phyloP scores from a whole-genome alignment of 2,797 vertebrate species.

The Sebastes melanostomus region DNA sequence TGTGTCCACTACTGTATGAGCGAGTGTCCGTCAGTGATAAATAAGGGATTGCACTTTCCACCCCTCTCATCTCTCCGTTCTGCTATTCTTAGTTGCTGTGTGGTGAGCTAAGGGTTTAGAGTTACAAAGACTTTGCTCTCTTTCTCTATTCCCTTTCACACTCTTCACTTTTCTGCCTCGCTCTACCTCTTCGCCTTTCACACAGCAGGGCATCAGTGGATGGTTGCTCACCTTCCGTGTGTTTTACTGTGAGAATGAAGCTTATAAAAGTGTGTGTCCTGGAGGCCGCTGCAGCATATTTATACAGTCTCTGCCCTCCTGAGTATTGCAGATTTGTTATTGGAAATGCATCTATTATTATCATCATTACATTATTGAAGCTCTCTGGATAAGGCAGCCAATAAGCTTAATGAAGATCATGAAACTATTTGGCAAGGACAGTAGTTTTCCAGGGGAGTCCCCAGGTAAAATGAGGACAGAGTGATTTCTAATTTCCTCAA shows the following conservation, averaged over 20 bases:
- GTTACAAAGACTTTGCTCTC: conserved; percentile 73
- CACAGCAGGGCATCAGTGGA: conserved; percentile 5
- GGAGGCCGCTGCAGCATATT: background rate
- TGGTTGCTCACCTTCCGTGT: background rate
- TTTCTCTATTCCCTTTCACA: conserved; percentile 27
- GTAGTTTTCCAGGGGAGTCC: background rate
- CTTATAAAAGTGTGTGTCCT: background rate
- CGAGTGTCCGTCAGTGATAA: conserved; percentile 72
- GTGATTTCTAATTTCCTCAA: background rate
- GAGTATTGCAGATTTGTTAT: conserved; percentile 40
- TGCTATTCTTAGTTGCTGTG: conserved; percentile 70
- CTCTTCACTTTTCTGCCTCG: conserved; percentile 3
- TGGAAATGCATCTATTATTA: conserved; percentile 66
- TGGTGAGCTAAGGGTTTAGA: conserved; percentile 71
- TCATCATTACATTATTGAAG: conserved; percentile 23
- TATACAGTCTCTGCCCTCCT: background rate
- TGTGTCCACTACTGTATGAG: conserved; percentile 33
- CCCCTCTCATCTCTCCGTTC: conserved; percentile 49
- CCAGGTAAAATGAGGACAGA: background rate
- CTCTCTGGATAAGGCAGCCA: background rate
- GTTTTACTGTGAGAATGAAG: conserved; percentile 22
- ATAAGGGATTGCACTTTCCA: conserved; percentile 58
- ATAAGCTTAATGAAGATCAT: conserved; percentile 33
- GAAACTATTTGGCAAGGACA: conserved; percentile 24
- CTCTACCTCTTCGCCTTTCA: conserved; percentile 6